Evolutionary conservation across 2,113 vertebrate species (phyloP), one percentile per base, ranked within the genome.

Genomic region (Himantopus leucocephalus): DNA sequence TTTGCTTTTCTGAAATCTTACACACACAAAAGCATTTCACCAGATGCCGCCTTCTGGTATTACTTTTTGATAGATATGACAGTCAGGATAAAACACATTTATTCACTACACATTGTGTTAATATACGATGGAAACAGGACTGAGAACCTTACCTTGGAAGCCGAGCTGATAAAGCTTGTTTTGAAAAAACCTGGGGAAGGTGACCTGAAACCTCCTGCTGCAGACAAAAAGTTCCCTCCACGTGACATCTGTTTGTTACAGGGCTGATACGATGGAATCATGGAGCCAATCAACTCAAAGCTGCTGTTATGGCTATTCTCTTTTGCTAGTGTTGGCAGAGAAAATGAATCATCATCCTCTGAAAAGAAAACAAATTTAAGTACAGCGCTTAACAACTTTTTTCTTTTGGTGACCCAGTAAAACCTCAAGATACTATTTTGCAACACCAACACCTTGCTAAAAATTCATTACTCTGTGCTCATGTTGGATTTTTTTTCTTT

Each of bases 261-360:
- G 7, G 99, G 99, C 92, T 99, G 99, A 92, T 99, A 99, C 4
- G 99, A 99, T 0, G 99, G 99, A 74, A 99, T 99, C 98, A 99
- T 99, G 85, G 99, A 99, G 48, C 98, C 98, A 18, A 98, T 98
- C 24, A 99, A 96, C 93, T 99, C 99, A 93, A 99, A 99, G 98
- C 99, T 99, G 98, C 99, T 99, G 97, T 99, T 99, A 92, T 99
- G 99, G 96, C 99, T 99, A 95, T 97, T 99, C 60, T 99, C 99
- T 93, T 99, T 99, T 2, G 98, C 98, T 56, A 98, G 94, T 6
- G 98, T 98, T 23, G 98, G 97, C 14, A 98, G 88, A 52, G 98
- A 98, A 74, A 98, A 98, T 10, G 99, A 99, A 18, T 99, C 99
- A 39, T 98, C 98, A 83, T 99, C 99, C 86, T 99, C 99, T 99